Evolutionary conservation across 2,888 invertebrate species (phyloP).

Genomic region (Graphium colonna): DNA sequence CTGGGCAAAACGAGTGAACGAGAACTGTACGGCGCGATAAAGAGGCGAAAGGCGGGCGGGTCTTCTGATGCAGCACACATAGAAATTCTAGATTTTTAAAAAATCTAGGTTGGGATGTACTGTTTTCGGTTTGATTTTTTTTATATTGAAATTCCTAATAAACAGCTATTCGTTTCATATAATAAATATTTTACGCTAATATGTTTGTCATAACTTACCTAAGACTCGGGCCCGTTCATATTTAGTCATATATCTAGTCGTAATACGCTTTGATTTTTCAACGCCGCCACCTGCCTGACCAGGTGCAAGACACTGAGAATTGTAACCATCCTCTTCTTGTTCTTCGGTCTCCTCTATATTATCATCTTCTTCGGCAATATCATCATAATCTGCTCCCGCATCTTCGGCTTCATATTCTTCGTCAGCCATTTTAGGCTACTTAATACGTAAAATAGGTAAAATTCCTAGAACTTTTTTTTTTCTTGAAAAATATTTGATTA

Average conservation of each 20-base stretch:
- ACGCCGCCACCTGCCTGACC: conserved; percentile 90
- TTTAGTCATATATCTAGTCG: conserved; percentile 99
- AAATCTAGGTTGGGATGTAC: too few relatives aligned
- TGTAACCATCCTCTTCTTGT: conserved; percentile 92
- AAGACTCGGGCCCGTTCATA: conserved; percentile 73
- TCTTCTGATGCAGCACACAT: too few relatives aligned
- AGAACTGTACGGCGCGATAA: too few relatives aligned
- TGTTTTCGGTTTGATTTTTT: too few relatives aligned
- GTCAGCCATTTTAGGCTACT: conserved; percentile 91
- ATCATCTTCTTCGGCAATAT: conserved; percentile 91
- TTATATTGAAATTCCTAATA: too few relatives aligned
- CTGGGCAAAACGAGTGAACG: too few relatives aligned
- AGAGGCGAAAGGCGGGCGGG: too few relatives aligned
- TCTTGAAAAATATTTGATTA: too few relatives aligned
- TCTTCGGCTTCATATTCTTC: conserved; percentile 92
- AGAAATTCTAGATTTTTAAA: too few relatives aligned
- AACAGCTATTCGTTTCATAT: too few relatives aligned
- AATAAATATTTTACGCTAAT: not conserved
- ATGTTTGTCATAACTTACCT: conserved; percentile 41
- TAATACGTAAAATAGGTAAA: not conserved
- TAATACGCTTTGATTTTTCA: conserved; percentile 93
- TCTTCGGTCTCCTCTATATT: conserved; percentile 93
- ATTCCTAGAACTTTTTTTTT: not conserved
- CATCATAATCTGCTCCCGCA: conserved; percentile 92
- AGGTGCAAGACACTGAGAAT: conserved; percentile 90